phyloP scores from a whole-genome alignment of 2,797 vertebrate genomes.

The Paedocypris micromegethes region DNA sequence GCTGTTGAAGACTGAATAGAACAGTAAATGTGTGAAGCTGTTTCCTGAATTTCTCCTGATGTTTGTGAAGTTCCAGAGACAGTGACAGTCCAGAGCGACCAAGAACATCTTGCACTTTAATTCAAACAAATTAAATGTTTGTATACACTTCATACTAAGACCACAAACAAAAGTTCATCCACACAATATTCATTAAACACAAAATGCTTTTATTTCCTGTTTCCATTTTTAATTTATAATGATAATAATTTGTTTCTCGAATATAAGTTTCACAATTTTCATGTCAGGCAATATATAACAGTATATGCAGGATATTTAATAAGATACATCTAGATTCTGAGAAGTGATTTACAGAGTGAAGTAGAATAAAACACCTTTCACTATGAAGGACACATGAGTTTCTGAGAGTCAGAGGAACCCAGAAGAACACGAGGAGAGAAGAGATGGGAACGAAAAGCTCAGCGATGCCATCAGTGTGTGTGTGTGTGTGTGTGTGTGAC shows the following conservation, averaged over 20 bases:
- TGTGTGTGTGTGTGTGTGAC: constrained; percentile 13
- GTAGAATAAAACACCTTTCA: constrained; percentile 34
- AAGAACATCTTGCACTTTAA: no score
- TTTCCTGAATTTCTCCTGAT: no score
- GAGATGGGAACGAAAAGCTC: constrained; percentile 17
- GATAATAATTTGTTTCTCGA: constrained; percentile 43
- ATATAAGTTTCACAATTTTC: constrained; percentile 48
- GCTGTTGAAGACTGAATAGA: no score
- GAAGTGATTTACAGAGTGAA: constrained; percentile 38
- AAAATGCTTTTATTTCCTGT: constrained; percentile 49
- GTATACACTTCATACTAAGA: neutral
- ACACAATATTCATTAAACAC: constrained; percentile 33
- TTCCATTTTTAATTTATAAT: constrained; percentile 43
- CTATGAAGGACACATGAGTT: constrained; percentile 29
- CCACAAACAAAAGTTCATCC: no score
- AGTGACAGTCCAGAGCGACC: no score
- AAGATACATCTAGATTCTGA: constrained; percentile 44
- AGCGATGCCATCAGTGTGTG: constrained; percentile 8
- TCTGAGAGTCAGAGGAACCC: constrained; percentile 7
- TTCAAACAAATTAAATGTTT: no score
- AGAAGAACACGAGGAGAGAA: neutral
- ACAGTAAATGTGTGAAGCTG: no score
- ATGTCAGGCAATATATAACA: constrained; percentile 49
- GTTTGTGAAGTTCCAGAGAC: no score
- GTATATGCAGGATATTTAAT: constrained; percentile 46